Base-by-base conservation (phyloP, 2,113 vertebrate genomes). In the Enhydra lutris region DNA sequence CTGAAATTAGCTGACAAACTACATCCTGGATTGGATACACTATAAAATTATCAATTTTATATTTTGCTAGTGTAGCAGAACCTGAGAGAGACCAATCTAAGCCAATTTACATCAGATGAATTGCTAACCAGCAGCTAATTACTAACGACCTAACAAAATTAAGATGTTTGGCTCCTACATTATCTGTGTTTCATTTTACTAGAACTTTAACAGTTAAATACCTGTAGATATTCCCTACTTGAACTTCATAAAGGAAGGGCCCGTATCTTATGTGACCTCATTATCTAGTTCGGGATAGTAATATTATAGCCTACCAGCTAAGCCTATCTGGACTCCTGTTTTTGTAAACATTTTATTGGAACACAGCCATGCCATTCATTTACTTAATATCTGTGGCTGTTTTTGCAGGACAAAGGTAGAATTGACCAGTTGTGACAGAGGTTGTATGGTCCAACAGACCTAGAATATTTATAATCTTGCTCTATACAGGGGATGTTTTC, bases 341-440 rank as follows among this genome's bases (percentile, higher is more conserved):
- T 97, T 78, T 92, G 3, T 61, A 86, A 97, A 76, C 73, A 6
- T 94, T 96, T 96, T 85, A 71, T 50, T 94, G 47, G 23, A 88
- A 69, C 20, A 71, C 9, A 87, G 14, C 3, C 6, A 59, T 34
- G 42, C 3, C 57, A 85, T 82, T 91, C 31, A 71, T 88, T 91
- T 61, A 29, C 26, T 50, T 93, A 78, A 36, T 86, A 11, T 73
- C 23, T 81, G 31, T 83, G 24, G 10, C 39, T 96, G 15, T 7
- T 90, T 85, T 95, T 89, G n/a, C 45, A n/a, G 3, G 76, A 63
- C 7, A 87, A 91, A 96, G 20, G 7, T 5, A 65, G 15, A 65
- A 45, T 69, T 94, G 55, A 21, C 55, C 80, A 57, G 13, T 39
- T 94, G 14, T 20, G 34, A 14, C 12, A 83, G 52, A 95, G 26